phyloP scores from a whole-genome alignment of 1,140 invertebrate genomes.

The Drosophila ananassae region DNA sequence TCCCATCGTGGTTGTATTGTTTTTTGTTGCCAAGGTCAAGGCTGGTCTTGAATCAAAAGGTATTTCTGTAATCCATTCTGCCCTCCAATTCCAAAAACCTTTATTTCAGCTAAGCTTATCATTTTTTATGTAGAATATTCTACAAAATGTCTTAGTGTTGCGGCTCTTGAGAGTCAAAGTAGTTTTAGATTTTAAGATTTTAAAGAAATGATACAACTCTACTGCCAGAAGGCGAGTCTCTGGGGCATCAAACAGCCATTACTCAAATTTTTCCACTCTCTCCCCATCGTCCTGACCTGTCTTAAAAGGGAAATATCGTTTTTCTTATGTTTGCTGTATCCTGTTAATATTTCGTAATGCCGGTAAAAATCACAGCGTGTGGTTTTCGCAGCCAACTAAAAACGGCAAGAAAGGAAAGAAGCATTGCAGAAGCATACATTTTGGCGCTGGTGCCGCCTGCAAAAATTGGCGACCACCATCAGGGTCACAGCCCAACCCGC shows the following conservation, averaged over 20 bases:
- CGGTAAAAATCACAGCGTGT: slow-evolving; percentile 78
- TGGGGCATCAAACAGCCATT: slow-evolving; percentile 38
- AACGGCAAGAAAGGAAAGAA: slow-evolving; percentile 38
- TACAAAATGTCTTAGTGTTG: neutral
- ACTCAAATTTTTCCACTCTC: slow-evolving; percentile 30
- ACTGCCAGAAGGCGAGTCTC: slow-evolving; percentile 27
- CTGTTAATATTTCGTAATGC: slow-evolving; percentile 79
- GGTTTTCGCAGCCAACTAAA: slow-evolving; percentile 38
- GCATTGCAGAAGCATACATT: slow-evolving; percentile 40
- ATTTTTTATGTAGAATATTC: neutral
- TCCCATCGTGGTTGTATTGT: slow-evolving; percentile 4
- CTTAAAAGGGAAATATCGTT: slow-evolving; percentile 44
- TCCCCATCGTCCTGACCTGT: slow-evolving; percentile 23
- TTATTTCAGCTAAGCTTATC: neutral
- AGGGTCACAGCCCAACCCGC: slow-evolving; percentile 12
- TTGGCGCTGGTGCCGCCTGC: slow-evolving; percentile 44
- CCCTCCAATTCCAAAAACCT: neutral
- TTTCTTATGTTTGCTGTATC: slow-evolving; percentile 58
- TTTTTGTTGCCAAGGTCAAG: slow-evolving; percentile 58
- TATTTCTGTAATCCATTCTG: neutral
- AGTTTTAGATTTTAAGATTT: slow-evolving; percentile 29
- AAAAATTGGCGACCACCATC: slow-evolving; percentile 52
- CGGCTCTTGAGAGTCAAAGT: slow-evolving; percentile 6
- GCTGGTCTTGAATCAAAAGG: slow-evolving; percentile 3
- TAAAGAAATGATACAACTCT: slow-evolving; percentile 20